These are phyloP conservation scores for Muricea muricata DNA, from an alignment of 92 coral and sea anemone genomes.

Conservation along the genomic window DNA sequence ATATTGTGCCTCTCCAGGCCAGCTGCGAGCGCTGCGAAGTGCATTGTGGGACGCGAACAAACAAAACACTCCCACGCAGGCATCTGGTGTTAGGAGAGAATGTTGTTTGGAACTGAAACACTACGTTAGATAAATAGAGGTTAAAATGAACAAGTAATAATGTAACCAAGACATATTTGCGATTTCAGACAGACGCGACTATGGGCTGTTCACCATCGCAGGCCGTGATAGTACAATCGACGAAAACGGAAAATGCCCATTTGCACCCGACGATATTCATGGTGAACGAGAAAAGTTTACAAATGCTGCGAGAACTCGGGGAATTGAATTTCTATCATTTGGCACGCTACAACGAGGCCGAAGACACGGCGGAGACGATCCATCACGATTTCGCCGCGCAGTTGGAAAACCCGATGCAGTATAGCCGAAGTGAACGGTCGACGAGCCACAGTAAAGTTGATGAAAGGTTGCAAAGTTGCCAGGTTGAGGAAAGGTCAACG, in stretches of 20 bases:
- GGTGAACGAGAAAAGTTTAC: conserved; percentile 89
- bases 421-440: not conserved
- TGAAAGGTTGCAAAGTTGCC: too few species aligned
- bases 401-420: conserved; percentile 24
- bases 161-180: not conserved
- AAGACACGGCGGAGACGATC: not conserved
- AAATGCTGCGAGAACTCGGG: conserved; percentile 89
- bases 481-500: not conserved
- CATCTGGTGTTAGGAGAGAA: not conserved
- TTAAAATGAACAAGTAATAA: not conserved
- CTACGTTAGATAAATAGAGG: not conserved
- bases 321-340: conserved; percentile 82
- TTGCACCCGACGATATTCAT: conserved; percentile 93
- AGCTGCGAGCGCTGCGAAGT: not conserved
- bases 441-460: not conserved
- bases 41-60: not conserved
- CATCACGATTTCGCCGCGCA: conserved; percentile 12
- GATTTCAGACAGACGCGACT: not conserved
- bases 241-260: conserved; percentile 32
- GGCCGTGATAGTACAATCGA: conserved; percentile 40
- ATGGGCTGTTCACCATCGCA: conserved; percentile 21
- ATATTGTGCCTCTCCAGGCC: not conserved
- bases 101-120: not conserved
- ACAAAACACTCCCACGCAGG: not conserved
- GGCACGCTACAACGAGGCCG: conserved; percentile 34